phyloP scores from a whole-genome alignment of 2,113 vertebrate species.

The Xenopus laevis region DNA sequence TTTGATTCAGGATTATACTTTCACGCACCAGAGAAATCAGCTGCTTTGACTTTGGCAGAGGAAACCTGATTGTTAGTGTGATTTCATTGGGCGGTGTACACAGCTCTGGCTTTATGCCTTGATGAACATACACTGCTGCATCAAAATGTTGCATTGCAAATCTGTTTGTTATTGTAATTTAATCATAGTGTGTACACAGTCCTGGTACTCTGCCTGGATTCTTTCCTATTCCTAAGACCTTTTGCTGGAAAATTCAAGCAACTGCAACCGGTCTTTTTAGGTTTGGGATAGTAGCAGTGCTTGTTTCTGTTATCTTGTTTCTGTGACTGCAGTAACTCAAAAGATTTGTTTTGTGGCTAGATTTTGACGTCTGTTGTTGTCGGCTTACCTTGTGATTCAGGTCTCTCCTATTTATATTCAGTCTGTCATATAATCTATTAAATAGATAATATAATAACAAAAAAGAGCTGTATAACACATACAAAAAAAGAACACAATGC shows the following conservation, averaged over 20 bases:
- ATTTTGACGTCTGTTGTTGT: too few relatives aligned
- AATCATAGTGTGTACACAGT: conserved; percentile 16
- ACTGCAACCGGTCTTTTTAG: too few relatives aligned
- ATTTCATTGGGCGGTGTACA: conserved; percentile 30
- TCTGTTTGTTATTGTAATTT: conserved; percentile 29
- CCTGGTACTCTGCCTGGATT: conserved; percentile 13
- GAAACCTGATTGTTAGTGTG: conserved; percentile 27
- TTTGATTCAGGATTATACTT: conserved; percentile 18
- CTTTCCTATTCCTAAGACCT: neutral
- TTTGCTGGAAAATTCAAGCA: neutral
- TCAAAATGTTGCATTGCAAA: conserved; percentile 19
- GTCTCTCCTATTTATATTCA: too few relatives aligned
- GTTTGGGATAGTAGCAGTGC: too few relatives aligned
- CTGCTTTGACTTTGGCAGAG: conserved; percentile 33
- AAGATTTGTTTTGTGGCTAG: too few relatives aligned
- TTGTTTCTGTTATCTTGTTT: too few relatives aligned
- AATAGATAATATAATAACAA: too few relatives aligned
- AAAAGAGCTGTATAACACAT: too few relatives aligned
- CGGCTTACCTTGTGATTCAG: too few relatives aligned
- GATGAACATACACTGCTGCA: conserved; percentile 23
- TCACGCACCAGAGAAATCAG: conserved; percentile 7
- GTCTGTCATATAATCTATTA: too few relatives aligned
- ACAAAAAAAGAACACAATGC: too few relatives aligned
- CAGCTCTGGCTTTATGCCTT: conserved; percentile 15
- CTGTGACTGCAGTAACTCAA: too few relatives aligned